Conservation (phyloP, 1,140 invertebrate genomes). For the Nomia melanderi region DNA sequence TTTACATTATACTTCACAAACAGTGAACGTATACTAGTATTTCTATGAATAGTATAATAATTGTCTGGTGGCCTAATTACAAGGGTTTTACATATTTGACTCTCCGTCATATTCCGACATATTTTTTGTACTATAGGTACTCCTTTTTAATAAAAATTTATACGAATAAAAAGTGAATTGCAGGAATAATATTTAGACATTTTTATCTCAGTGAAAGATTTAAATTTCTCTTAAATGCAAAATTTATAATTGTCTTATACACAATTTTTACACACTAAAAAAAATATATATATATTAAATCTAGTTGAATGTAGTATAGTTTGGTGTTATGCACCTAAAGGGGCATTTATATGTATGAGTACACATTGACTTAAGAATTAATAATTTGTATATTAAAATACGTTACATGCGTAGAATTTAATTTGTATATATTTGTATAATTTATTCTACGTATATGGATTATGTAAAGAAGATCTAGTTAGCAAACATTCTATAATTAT, state of each 20-base stretch:
- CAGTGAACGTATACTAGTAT: constrained; percentile 14
- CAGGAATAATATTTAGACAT: constrained; percentile 6
- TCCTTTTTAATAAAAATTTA: constrained; percentile 32
- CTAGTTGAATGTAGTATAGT: constrained; percentile 49
- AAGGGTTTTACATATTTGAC: constrained; percentile 16
- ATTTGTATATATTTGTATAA: constrained; percentile 60
- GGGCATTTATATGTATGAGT: constrained; percentile 56
- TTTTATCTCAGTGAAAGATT: constrained; percentile 28
- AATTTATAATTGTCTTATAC: constrained; percentile 36
- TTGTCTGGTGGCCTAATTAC: constrained; percentile 35
- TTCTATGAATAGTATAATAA: constrained; percentile 18
- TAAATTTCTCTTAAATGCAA: constrained; percentile 15
- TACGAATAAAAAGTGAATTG: not conserved
- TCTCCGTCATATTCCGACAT: constrained; percentile 54
- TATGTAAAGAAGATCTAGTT: constrained; percentile 42
- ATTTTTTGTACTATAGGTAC: constrained; percentile 8
- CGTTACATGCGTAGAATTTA: constrained; percentile 44
- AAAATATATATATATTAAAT: constrained; percentile 27
- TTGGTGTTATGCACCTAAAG: constrained; percentile 44
- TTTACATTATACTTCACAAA: not conserved
- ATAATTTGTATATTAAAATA: constrained; percentile 51
- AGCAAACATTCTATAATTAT: constrained; percentile 19
- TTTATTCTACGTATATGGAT: constrained; percentile 51
- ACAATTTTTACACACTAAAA: constrained; percentile 39
- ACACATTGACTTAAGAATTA: constrained; percentile 36